Percentiles rank a stretch among this genome's conserved stretches.
Evolutionary conservation across 2,888 invertebrate genomes (phyloP).

Genomic region (Luperina testacea): DNA sequence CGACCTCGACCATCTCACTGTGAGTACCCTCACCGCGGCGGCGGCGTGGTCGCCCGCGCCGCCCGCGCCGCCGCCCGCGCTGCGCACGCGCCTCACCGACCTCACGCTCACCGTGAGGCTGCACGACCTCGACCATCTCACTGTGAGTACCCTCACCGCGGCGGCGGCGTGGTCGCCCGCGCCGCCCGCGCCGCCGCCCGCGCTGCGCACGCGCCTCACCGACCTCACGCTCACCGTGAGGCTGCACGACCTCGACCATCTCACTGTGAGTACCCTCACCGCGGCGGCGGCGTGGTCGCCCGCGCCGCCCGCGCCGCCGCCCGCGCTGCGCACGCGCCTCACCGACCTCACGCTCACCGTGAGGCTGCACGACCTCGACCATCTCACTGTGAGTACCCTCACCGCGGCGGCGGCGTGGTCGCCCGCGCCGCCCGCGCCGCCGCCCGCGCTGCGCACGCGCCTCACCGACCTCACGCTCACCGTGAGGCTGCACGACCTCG

Average conservation of each 20-base stretch:
- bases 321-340: constrained; percentile 91
- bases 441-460: constrained; percentile 90
- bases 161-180: no score
- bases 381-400: constrained; percentile 82
- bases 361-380: constrained; percentile 91
- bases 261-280: constrained; percentile 78
- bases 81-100: constrained; percentile 92
- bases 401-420: no score
- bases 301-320: constrained; percentile 77
- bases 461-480: constrained; percentile 92
- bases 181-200: constrained; percentile 81
- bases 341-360: constrained; percentile 92
- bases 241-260: constrained; percentile 91
- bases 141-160: constrained; percentile 70
- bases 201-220: constrained; percentile 91
- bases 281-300: no score
- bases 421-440: constrained; percentile 69
- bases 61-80: constrained; percentile 84
- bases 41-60: no score
- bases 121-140: constrained; percentile 91
- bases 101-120: constrained; percentile 92
- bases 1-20: constrained; percentile 91
- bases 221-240: constrained; percentile 92
- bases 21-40: constrained; percentile 13
- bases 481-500: constrained; percentile 91